Conservation (phyloP, 2,888 invertebrate genomes). For the Nymphalis polychloros region DNA sequence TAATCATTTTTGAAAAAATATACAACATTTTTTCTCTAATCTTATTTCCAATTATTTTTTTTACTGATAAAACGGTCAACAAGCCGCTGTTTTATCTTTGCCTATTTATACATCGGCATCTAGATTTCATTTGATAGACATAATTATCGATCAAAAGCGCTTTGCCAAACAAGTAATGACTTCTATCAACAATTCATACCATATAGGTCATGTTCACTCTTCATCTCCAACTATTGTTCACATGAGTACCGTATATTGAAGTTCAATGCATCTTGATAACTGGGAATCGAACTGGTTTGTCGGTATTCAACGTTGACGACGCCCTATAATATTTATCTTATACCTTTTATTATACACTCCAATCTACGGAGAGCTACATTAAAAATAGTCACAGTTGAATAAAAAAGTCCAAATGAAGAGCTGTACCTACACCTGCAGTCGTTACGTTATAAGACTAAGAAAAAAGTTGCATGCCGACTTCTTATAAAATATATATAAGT, state of each 20-base stretch:
- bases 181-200: background rate
- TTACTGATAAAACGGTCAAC: too few species aligned
- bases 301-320: constrained; percentile 43
- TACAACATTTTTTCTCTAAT: too few species aligned
- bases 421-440: constrained; percentile 17
- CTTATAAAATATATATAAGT: background rate
- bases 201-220: constrained; percentile 23
- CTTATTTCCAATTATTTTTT: too few species aligned
- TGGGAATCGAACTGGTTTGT: constrained; percentile 54
- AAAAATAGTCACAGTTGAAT: constrained; percentile 35
- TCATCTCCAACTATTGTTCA: constrained; percentile 29
- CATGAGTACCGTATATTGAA: constrained; percentile 30
- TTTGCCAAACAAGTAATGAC: background rate
- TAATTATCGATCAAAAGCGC: background rate
- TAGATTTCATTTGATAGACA: too few species aligned
- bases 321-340: constrained; percentile 40
- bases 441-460: constrained; percentile 12
- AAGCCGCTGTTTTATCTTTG: too few species aligned
- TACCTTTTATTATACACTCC: constrained; percentile 31
- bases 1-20: too few species aligned
- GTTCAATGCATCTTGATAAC: constrained; percentile 48
- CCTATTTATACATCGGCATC: too few species aligned
- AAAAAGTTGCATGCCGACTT: constrained; percentile 15
- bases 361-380: constrained; percentile 22
- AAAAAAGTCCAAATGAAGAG: constrained; percentile 33